Evolutionary conservation across 2,888 invertebrate species (phyloP), one percentile per base, ranked within the genome.

Genomic region (Abscondita cerata): DNA sequence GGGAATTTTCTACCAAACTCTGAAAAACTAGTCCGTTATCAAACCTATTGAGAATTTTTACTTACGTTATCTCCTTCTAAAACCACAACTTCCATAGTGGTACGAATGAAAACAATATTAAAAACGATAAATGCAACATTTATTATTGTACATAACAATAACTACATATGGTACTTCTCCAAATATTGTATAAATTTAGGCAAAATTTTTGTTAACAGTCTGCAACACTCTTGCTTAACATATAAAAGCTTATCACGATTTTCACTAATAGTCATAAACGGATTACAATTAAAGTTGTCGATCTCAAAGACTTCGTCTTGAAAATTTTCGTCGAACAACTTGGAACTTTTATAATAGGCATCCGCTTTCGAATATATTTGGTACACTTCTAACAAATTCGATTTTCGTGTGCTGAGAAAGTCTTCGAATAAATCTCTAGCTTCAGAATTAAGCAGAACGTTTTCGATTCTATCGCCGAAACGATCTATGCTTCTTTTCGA

Each of bases 401-500:
- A 38, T 15, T 59, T 25, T 46, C 44, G 46, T 5, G 52, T 40
- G 36, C 59, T 20, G 13, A 64, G 48, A 18, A 59, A 64, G 3
- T 81, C 81, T 59, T 82, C 78, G 61, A 84, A 83, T 13, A 83
- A 69, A 62, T 78, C 78, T 57, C 82, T 77, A 0, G 83, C 83
- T 65, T 81, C 83, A 59, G 82, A 82, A 64, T 83, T 81, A 53
- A 78, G 81, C 41, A 84, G 77, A 38, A 84, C 80, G 73, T 84
- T 83, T 74, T 84, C 83, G 67, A 84, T 82, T 75, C 78, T 82
- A 69, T 84, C 83, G 56, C 83, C 83, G 67, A 79, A 83, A 38
- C 83, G 81, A 70, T 83, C 83, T 67, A 83, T 80, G 70, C 84
- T 84, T 36, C 56, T 38, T 34, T 13, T 31, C 8, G 56, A 47